phyloP scores from a whole-genome alignment of 2,113 vertebrate species.

The Coptodon bakossiorum region DNA sequence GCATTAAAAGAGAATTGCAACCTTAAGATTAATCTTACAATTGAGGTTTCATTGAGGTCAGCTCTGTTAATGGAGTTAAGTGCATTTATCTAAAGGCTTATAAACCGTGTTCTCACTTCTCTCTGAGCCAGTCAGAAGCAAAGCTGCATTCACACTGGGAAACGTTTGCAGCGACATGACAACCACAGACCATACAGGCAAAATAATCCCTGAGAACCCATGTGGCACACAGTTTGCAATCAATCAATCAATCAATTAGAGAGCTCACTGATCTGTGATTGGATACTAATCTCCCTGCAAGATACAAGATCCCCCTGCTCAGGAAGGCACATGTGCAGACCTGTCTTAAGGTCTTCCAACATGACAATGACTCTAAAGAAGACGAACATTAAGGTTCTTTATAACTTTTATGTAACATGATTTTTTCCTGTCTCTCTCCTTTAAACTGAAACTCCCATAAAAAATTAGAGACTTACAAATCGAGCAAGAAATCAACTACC shows the following conservation, averaged over 20 bases:
- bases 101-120: background rate
- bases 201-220: background rate
- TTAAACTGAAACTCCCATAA: background rate
- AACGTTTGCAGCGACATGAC: background rate
- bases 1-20: background rate
- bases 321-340: background rate
- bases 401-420: background rate
- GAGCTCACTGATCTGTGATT: background rate
- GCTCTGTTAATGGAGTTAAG: background rate
- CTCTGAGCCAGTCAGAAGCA: background rate
- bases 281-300: background rate
- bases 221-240: background rate
- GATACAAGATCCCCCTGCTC: background rate
- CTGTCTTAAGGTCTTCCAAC: background rate
- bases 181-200: background rate
- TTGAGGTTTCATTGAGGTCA: background rate
- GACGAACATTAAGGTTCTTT: background rate
- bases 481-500: background rate
- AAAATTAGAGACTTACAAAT: background rate
- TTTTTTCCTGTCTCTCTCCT: fast-evolving
- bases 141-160: background rate
- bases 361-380: no score
- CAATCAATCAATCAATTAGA: background rate
- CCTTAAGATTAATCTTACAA: background rate
- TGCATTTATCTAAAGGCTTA: conserved; percentile 10